Percentiles rank a stretch among this genome's conserved stretches.
Conservation (phyloP, 2,113 vertebrate species). For the Tragelaphus scriptus region DNA sequence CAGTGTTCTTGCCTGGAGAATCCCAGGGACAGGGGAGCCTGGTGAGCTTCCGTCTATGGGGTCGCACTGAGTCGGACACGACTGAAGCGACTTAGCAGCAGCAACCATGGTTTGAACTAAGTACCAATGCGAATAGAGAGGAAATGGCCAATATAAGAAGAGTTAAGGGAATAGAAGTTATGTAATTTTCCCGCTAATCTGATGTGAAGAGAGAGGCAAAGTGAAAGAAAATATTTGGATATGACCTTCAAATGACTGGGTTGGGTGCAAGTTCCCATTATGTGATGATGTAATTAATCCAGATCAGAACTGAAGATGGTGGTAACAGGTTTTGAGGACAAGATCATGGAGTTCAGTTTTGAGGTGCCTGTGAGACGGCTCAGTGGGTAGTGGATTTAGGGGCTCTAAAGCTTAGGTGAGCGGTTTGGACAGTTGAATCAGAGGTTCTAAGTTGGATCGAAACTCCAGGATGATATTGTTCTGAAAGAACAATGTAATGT, state of each 20-base stretch:
- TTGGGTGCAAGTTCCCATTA: not conserved
- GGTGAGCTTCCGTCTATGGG: too few species aligned
- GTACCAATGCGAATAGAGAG: not conserved
- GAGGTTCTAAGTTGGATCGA: not conserved
- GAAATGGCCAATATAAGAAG: not conserved
- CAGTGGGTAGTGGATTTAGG: not conserved
- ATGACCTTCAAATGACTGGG: not conserved
- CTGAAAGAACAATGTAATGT: not conserved
- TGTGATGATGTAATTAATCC: not conserved
- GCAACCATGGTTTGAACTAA: not conserved
- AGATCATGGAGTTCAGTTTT: not conserved
- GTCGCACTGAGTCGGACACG: too few species aligned
- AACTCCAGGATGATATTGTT: not conserved
- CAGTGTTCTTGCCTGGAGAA: too few species aligned
- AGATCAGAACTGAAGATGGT: not conserved
- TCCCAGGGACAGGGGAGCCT: too few species aligned
- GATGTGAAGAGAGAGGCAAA: not conserved
- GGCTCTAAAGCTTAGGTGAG: not conserved
- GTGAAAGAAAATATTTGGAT: not conserved
- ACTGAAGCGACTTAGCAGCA: too few species aligned
- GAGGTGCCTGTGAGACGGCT: not conserved
- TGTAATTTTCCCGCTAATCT: not conserved
- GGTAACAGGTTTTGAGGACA: not conserved
- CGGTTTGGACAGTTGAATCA: not conserved
- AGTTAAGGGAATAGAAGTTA: not conserved